Base-by-base conservation (phyloP, 2,113 vertebrate species). In the Cinclus cinclus region DNA sequence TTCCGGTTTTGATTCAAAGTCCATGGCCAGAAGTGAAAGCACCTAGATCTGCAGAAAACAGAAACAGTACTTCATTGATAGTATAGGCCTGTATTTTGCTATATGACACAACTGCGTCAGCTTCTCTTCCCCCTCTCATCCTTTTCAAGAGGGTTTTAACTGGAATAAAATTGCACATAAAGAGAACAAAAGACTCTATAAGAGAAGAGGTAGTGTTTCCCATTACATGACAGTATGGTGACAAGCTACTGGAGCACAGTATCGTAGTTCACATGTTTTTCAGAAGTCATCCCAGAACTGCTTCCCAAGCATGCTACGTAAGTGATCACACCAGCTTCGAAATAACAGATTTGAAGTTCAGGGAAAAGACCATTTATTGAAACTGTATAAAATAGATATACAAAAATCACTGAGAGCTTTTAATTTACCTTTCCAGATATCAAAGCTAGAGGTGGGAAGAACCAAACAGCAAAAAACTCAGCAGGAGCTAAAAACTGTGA, bases 221-320 rank as follows among this genome's bases (percentile, higher is more conserved):
- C 13, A 35, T 59, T 62, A 39, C 14, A 9, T 13, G 31, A 10
- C 59, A 77, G 4, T 16, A 33, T 0, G 3, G 31, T 63, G 11
- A 2, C 60, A 88, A 82, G 60, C 24, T 44, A 11, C 42, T 46
- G 15, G 1, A 89, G 30, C 13, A 60, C 23, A 60, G 8, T 20
- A 69, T 49, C 2, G 0, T 47, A 63, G 68, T 0, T 41, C 81
- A 49, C 9, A 46, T 37, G 18, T 7, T 1, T 3, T 31, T 11
- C 53, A 50, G 18, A 14, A 83, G 18, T 25, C 16, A 93, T 12
- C 11, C 24, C 62, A 86, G 44, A 73, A 83, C n/a, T 50, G 30
- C 35, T 60, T 75, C 24, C 15, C 22, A 50, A 30, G 52, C 6
- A 8, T 46, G 30, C 37, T 56, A 69, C 20, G 9, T 47, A 55